phyloP scores from a whole-genome alignment of 2,113 vertebrate species.

The Dipodomys stephensi region DNA sequence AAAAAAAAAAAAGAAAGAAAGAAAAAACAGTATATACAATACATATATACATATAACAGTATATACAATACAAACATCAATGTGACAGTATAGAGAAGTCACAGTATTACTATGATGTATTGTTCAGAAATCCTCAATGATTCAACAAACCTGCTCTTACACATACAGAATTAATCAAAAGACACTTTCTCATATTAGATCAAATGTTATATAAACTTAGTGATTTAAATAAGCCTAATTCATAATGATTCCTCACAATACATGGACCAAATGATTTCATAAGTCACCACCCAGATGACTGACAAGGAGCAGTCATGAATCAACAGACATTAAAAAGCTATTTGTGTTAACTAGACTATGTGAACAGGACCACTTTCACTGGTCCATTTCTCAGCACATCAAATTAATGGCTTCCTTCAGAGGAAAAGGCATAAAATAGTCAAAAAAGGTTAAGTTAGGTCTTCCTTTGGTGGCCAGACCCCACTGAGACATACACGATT shows the following conservation, averaged over 20 bases:
- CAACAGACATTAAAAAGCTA: slow-evolving; percentile 51
- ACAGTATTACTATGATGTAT: not conserved
- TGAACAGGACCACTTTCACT: not conserved
- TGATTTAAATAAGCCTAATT: not conserved
- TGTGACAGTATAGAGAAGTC: not conserved
- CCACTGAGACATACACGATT: slow-evolving; percentile 38
- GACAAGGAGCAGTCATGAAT: not conserved
- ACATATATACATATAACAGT: not conserved
- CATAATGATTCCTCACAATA: slow-evolving; percentile 13
- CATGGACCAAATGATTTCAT: slow-evolving; percentile 48
- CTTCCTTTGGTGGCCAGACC: not conserved
- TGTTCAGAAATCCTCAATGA: not conserved
- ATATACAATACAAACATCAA: not conserved
- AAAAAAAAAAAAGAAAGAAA: too few species aligned
- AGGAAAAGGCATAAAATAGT: slow-evolving; percentile 17
- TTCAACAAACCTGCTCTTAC: not conserved
- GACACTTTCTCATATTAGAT: not conserved
- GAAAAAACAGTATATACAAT: not conserved
- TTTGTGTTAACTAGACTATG: not conserved
- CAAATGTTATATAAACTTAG: not conserved
- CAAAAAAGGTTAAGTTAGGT: slow-evolving; percentile 27
- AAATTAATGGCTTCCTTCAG: slow-evolving; percentile 59
- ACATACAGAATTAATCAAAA: slow-evolving; percentile 17
- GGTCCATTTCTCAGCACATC: slow-evolving; percentile 23
- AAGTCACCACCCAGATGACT: not conserved